Conservation (phyloP, 2,888 invertebrate species). For the Busseola fusca region DNA sequence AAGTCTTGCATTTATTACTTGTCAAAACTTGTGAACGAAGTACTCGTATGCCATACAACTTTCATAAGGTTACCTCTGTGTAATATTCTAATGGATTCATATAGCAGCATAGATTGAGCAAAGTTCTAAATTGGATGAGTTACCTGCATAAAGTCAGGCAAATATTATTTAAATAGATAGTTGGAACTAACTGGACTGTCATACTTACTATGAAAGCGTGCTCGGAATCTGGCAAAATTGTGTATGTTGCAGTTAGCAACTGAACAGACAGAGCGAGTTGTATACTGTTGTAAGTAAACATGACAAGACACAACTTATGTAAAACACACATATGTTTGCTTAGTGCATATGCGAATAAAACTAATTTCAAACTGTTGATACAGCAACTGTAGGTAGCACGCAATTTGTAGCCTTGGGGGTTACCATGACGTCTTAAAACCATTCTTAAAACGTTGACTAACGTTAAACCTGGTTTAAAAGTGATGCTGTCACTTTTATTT, state of each 20-base stretch:
- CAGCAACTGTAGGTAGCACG: not conserved
- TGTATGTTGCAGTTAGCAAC: conserved; percentile 33
- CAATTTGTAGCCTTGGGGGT: no score
- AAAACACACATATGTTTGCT: conserved; percentile 13
- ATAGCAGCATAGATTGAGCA: not conserved
- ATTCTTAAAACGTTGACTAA: no score
- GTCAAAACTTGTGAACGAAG: not conserved
- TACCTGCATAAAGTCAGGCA: not conserved
- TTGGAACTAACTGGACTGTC: not conserved
- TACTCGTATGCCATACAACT: not conserved
- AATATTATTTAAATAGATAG: conserved; percentile 6
- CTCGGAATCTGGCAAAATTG: conserved; percentile 38
- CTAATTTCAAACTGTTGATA: conserved; percentile 16
- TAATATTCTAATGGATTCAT: not conserved
- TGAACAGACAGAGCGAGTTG: conserved; percentile 25
- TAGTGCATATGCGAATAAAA: conserved; percentile 7
- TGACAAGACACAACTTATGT: conserved; percentile 23
- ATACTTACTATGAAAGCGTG: conserved; percentile 22
- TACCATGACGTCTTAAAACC: no score
- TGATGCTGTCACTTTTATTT: no score
- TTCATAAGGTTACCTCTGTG: not conserved
- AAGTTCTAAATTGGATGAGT: not conserved
- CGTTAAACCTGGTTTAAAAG: no score
- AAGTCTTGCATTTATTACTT: not conserved
- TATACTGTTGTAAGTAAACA: conserved; percentile 25